A percentile compares a stretch with the other conserved stretches of the same genome.
These are phyloP conservation scores for Sinopyrophorus schimmeli DNA, from an alignment of 2,888 invertebrate species.

Conservation along the genomic window DNA sequence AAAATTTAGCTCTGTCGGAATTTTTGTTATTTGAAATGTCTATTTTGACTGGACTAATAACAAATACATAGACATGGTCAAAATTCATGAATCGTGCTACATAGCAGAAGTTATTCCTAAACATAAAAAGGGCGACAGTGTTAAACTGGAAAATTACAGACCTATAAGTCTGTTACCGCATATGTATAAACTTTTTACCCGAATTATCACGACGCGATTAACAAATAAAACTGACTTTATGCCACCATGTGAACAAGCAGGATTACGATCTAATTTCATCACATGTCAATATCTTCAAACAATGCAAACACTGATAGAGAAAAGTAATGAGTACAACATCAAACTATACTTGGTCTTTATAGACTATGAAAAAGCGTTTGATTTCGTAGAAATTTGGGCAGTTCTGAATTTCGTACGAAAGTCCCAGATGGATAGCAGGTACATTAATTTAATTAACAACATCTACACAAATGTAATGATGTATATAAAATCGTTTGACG, in stretches of 20 bases:
- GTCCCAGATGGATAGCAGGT: not conserved
- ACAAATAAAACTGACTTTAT: not conserved
- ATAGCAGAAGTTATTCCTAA: not conserved
- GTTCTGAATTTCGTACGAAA: not conserved
- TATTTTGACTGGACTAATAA: no score
- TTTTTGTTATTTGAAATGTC: no score
- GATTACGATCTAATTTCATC: not conserved
- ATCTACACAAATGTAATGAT: not conserved
- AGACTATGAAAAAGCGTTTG: not conserved
- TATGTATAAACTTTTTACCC: not conserved
- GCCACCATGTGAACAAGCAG: not conserved
- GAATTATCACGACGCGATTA: not conserved
- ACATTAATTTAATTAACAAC: no score
- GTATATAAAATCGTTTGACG: no score
- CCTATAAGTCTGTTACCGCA: not conserved
- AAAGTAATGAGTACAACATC: no score
- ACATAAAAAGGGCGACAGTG: conserved; percentile 1
- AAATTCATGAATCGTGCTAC: no score
- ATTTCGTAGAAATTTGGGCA: not conserved
- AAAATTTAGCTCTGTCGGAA: no score
- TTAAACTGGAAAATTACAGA: not conserved
- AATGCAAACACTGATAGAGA: no score
- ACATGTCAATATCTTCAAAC: not conserved
- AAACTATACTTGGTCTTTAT: not conserved
- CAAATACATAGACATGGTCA: no score